phyloP scores from a whole-genome alignment of 2,113 vertebrate species.

The Xiphophorus couchianus region DNA sequence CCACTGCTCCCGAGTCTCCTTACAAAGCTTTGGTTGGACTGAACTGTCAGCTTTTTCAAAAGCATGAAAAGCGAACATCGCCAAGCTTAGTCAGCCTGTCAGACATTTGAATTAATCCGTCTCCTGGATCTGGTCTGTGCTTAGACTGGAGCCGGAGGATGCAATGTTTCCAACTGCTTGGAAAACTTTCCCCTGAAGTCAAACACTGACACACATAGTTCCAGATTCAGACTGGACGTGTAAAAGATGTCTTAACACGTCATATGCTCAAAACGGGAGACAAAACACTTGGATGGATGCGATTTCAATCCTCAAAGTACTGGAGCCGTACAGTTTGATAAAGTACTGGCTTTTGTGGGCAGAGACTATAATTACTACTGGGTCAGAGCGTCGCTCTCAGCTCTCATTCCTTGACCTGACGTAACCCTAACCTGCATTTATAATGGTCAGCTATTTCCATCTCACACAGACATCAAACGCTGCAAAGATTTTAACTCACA shows the following conservation, averaged over 20 bases:
- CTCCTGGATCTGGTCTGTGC: constrained; percentile 42
- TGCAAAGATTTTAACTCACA: background rate
- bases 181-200: constrained; percentile 37
- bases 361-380: constrained; percentile 64
- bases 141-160: constrained; percentile 16
- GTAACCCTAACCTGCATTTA: constrained; percentile 50
- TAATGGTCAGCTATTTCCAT: constrained; percentile 21
- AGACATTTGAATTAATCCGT: constrained; percentile 54
- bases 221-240: background rate
- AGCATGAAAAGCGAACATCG: constrained; percentile 49
- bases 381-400: constrained; percentile 38
- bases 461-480: background rate
- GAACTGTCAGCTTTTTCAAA: constrained; percentile 30
- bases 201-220: constrained; percentile 22
- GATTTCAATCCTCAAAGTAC: constrained; percentile 38
- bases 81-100: constrained; percentile 56
- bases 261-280: constrained; percentile 12
- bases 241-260: constrained; percentile 13
- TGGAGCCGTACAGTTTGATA: constrained; percentile 60
- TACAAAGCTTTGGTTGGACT: constrained; percentile 57
- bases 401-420: constrained; percentile 52
- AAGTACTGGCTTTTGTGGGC: constrained; percentile 43
- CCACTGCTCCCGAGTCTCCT: constrained; percentile 34
- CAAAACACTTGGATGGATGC: background rate
- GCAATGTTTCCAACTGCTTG: constrained; percentile 21